These are phyloP conservation scores for Candoia aspera DNA, from an alignment of 2,113 vertebrate species.

Conservation along the genomic window DNA sequence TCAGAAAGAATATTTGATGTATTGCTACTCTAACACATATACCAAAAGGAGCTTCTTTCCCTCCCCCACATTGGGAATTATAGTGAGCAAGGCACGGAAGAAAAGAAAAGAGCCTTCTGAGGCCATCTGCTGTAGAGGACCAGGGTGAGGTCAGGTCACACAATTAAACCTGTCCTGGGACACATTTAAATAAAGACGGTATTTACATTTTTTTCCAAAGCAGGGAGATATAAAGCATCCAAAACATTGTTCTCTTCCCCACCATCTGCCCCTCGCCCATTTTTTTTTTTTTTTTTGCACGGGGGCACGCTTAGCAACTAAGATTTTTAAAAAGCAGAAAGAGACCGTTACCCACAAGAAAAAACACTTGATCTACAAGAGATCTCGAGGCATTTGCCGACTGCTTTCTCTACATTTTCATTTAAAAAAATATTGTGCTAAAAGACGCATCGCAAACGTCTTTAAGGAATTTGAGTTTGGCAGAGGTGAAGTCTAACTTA, in stretches of 20 bases:
- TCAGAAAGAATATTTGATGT: background rate
- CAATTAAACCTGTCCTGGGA: background rate
- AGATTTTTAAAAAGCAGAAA: background rate
- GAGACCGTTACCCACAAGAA: background rate
- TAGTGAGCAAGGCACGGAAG: background rate
- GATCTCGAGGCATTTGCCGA: background rate
- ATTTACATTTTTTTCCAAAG: background rate
- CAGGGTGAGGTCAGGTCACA: background rate
- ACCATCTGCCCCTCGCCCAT: background rate
- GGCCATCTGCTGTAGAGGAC: constrained; percentile 13
- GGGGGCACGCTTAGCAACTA: background rate
- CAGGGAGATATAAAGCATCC: background rate
- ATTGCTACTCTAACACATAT: background rate
- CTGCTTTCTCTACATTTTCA: background rate
- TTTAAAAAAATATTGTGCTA: background rate
- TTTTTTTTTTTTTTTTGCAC: too few relatives aligned
- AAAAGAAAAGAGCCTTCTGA: background rate
- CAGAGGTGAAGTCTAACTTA: constrained; percentile 1
- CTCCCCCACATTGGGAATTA: background rate
- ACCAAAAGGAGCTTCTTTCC: background rate
- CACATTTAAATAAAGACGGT: constrained; percentile 8
- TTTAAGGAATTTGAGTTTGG: background rate
- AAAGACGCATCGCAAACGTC: background rate
- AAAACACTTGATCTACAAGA: background rate
- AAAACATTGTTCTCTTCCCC: background rate